A percentile compares a stretch with the other conserved stretches of the same genome.
These are phyloP conservation scores for Sycophaga agraensis DNA, from an alignment of 1,140 invertebrate genomes.

Conservation along the genomic window DNA sequence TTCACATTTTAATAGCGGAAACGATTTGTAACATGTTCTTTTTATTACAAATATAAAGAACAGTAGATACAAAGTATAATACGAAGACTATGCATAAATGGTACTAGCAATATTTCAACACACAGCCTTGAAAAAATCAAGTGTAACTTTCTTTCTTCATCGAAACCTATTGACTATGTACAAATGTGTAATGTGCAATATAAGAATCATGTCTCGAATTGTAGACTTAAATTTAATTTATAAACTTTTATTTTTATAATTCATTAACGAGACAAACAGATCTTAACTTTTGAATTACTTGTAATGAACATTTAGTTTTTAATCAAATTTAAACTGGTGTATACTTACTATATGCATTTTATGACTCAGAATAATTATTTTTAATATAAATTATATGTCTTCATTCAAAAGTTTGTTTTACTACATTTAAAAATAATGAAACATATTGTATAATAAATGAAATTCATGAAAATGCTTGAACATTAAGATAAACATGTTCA, in stretches of 20 bases:
- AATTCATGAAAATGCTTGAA: too few species aligned
- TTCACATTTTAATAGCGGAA: neutral
- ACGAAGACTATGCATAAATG: constrained; percentile 9
- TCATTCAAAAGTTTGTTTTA: too few species aligned
- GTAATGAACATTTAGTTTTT: constrained; percentile 6
- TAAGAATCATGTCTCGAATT: constrained; percentile 1
- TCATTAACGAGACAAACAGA: neutral
- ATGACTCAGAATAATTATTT: neutral
- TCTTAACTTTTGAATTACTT: constrained; percentile 12
- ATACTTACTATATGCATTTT: neutral
- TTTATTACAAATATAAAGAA: constrained; percentile 16
- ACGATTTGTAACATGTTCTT: neutral
- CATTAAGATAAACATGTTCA: too few species aligned
- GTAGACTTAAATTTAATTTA: too few species aligned
- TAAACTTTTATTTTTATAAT: too few species aligned
- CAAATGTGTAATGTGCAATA: constrained; percentile 15
- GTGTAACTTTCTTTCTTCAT: constrained; percentile 13
- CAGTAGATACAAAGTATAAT: constrained; percentile 21
- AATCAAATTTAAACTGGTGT: too few species aligned
- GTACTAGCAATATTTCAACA: constrained; percentile 19
- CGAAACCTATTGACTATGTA: constrained; percentile 23
- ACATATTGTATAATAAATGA: too few species aligned
- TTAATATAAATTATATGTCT: too few species aligned
- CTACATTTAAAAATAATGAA: too few species aligned
- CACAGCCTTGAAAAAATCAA: constrained; percentile 30